These are phyloP conservation scores for Aphelocoma coerulescens DNA, from an alignment of 2,113 vertebrate species.

Conservation along the genomic window DNA sequence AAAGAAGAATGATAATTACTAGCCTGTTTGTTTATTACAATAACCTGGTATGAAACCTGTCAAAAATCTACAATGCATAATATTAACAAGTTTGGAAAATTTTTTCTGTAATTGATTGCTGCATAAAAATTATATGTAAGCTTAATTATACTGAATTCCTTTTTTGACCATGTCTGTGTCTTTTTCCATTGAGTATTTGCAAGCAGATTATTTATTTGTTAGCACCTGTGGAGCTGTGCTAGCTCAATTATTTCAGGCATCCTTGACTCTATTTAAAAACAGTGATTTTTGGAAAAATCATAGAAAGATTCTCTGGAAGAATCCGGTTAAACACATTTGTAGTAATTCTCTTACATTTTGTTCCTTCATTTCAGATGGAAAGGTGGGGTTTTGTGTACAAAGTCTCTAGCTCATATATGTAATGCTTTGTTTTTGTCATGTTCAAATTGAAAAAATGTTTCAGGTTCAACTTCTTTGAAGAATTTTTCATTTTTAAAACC, in stretches of 20 bases:
- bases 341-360: neutral
- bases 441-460: neutral
- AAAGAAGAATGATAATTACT: neutral
- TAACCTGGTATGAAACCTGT: neutral
- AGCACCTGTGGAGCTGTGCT: neutral
- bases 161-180: neutral
- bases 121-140: neutral
- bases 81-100: neutral
- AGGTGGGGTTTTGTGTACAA: neutral
- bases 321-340: neutral
- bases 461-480: neutral
- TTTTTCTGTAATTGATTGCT: neutral
- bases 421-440: neutral
- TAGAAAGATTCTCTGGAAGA: neutral
- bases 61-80: neutral
- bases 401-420: neutral
- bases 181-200: neutral
- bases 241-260: neutral
- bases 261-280: neutral
- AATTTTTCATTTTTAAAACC: neutral
- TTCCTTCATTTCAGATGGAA: neutral
- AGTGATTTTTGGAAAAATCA: neutral
- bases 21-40: neutral
- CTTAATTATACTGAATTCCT: neutral
- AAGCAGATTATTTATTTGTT: neutral